Conservation (phyloP, 2,888 invertebrate species). For the Microctonus brassicae region DNA sequence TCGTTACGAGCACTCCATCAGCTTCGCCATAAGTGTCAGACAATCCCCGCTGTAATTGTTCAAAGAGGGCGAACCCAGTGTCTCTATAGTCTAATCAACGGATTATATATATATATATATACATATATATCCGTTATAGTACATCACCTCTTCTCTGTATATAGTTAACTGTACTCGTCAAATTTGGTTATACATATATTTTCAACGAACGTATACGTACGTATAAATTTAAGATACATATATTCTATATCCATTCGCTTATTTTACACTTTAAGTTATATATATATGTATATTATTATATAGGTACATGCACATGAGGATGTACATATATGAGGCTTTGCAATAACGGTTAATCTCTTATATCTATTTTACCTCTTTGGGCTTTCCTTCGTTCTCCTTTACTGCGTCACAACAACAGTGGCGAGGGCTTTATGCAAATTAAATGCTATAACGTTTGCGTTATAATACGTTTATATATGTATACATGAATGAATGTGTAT, state of each 20-base stretch:
- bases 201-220: no score
- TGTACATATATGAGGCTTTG: conserved; percentile 35
- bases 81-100: conserved; percentile 39
- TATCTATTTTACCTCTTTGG: conserved; percentile 25
- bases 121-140: conserved; percentile 9
- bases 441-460: conserved; percentile 48
- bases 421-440: conserved; percentile 46
- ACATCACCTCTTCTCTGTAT: conserved; percentile 5
- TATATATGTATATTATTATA: conserved; percentile 16
- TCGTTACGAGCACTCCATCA: conserved; percentile 34
- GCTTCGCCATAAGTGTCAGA: conserved; percentile 38
- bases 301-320: background rate
- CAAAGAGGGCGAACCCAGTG: conserved; percentile 32
- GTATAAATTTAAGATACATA: no score
- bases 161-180: conserved; percentile 22
- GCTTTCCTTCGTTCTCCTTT: conserved; percentile 11
- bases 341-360: conserved; percentile 45
- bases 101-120: conserved; percentile 35
- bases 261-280: conserved; percentile 11
- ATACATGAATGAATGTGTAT: conserved; percentile 27
- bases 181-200: background rate
- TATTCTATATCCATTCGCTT: conserved; percentile 6
- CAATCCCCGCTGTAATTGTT: conserved; percentile 36
- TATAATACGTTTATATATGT: no score
- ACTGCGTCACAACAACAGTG: conserved; percentile 18